Conservation (phyloP, 23 tunicate genomes). For the Styela clava region DNA sequence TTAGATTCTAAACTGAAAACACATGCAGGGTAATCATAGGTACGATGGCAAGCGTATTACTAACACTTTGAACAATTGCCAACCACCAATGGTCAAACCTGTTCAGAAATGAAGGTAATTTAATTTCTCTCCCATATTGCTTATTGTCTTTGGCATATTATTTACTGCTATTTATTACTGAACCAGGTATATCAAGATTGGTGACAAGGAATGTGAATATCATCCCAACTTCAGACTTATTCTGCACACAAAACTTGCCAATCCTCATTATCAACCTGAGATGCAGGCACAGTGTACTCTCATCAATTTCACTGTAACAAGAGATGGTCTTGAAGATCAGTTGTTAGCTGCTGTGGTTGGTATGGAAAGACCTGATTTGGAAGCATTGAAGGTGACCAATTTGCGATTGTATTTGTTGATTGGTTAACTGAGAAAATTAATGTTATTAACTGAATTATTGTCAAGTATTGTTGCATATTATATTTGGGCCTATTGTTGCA, state of each 20-base stretch:
- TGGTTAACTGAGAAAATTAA: background rate
- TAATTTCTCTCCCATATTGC: too few species aligned
- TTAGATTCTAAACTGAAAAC: too few species aligned
- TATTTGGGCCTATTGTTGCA: too few species aligned
- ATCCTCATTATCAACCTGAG: slow-evolving; percentile 99
- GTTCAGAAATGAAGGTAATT: too few species aligned
- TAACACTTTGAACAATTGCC: too few species aligned
- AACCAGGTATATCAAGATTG: slow-evolving; percentile 93
- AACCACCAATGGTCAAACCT: too few species aligned
- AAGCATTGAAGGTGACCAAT: slow-evolving; percentile 65
- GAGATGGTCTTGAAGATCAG: slow-evolving; percentile 98
- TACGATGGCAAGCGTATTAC: too few species aligned
- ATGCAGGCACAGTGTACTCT: slow-evolving; percentile 99
- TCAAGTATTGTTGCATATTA: too few species aligned
- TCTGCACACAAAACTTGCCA: slow-evolving; percentile 95
- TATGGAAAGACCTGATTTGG: slow-evolving; percentile 94
- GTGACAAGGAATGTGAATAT: slow-evolving; percentile 97
- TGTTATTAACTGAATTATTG: background rate
- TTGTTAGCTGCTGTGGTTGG: slow-evolving; percentile 92
- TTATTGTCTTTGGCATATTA: too few species aligned
- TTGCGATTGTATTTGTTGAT: background rate
- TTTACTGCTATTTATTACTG: too few species aligned
- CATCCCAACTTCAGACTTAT: slow-evolving; percentile 73
- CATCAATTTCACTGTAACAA: slow-evolving; percentile 98
- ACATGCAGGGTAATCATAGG: too few species aligned